These are phyloP conservation scores for Paratrypauchen microcephalus DNA, from an alignment of 2,797 vertebrate species.

Conservation along the genomic window DNA sequence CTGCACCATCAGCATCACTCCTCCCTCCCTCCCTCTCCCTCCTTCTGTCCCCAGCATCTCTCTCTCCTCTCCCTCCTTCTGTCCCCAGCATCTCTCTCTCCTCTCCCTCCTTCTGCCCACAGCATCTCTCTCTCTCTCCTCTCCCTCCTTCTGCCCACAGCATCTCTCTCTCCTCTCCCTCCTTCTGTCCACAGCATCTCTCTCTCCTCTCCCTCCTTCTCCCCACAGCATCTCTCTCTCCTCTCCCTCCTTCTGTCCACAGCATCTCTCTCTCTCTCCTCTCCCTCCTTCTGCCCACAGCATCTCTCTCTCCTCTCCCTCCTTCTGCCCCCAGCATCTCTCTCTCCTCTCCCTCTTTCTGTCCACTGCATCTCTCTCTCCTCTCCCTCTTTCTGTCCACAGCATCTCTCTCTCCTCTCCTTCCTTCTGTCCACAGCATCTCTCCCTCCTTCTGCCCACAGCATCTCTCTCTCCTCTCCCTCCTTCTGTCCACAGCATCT, in stretches of 20 bases:
- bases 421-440: too few relatives aligned
- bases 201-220: conserved; percentile 35
- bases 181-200: too few relatives aligned
- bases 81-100: too few relatives aligned
- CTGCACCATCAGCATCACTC: conserved; percentile 74
- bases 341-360: conserved; percentile 36
- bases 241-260: conserved; percentile 49
- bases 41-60: too few relatives aligned
- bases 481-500: too few relatives aligned
- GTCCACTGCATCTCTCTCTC: conserved; percentile 54
- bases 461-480: too few relatives aligned
- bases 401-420: conserved; percentile 40
- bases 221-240: conserved; percentile 50
- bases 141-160: too few relatives aligned
- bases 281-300: too few relatives aligned
- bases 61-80: too few relatives aligned
- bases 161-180: conserved; percentile 30
- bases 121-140: conserved; percentile 35
- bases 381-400: conserved; percentile 42
- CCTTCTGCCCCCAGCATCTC: too few relatives aligned
- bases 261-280: conserved; percentile 34
- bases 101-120: too few relatives aligned
- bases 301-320: conserved; percentile 36
- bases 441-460: too few relatives aligned
- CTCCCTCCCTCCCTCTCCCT: conserved; percentile 30